Evolutionary conservation across 2,113 vertebrate species (phyloP).

Genomic region (Dendrocopos noguchii): DNA sequence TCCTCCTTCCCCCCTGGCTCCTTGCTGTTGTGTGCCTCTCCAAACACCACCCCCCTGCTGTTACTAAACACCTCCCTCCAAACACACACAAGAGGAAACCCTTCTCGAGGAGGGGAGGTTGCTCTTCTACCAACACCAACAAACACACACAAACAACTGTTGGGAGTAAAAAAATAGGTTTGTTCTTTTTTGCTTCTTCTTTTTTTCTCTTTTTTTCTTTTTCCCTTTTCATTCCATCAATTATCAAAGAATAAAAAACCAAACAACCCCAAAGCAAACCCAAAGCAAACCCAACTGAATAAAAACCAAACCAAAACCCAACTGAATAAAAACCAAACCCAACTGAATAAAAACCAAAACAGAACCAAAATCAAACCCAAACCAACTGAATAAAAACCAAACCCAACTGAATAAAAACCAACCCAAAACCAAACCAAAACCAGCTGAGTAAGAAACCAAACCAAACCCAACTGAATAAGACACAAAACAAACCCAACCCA

Average conservation of each 20-base stretch:
- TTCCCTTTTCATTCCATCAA: constrained; percentile 87
- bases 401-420: no score
- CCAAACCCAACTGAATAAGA: no score
- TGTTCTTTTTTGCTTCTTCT: constrained; percentile 33
- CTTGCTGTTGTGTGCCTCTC: background rate
- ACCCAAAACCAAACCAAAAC: no score
- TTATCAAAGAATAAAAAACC: constrained; percentile 82
- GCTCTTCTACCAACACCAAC: background rate
- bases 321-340: no score
- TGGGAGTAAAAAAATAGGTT: constrained; percentile 97
- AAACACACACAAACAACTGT: background rate
- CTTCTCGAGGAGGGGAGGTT: background rate
- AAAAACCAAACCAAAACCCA: no score
- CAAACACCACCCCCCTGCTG: rapidly evolving
- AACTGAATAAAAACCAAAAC: no score
- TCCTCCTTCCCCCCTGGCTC: background rate
- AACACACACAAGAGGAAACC: background rate
- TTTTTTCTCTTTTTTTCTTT: constrained; percentile 24
- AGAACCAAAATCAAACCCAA: background rate
- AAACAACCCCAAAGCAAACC: no score
- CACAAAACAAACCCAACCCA: no score
- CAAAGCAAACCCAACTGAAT: no score
- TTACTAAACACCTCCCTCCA: background rate
- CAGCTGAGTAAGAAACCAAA: no score
- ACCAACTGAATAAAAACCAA: no score